phyloP scores from a whole-genome alignment of 2,797 vertebrate genomes.

The Halcyon badia region DNA sequence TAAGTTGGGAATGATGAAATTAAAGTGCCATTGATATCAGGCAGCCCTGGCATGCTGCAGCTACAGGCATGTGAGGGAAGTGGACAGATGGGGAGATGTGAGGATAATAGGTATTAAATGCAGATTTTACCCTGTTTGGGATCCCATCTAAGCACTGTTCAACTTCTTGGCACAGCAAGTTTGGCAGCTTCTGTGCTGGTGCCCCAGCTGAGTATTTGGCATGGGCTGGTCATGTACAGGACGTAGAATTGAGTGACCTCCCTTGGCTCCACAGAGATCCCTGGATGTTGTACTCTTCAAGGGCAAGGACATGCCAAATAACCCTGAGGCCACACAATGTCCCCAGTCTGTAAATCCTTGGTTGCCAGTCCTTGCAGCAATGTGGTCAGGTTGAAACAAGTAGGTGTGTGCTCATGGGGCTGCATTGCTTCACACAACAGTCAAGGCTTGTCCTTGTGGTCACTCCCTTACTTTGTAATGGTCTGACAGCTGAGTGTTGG shows the following conservation, averaged over 20 bases:
- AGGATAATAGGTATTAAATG: conserved; percentile 63
- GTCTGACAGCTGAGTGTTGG: not conserved
- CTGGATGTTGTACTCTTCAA: not conserved
- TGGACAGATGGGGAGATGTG: conserved; percentile 68
- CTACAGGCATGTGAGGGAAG: conserved; percentile 3
- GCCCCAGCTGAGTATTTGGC: not conserved
- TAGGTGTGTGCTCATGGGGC: not conserved
- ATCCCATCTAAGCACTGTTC: not conserved
- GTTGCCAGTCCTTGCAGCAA: not conserved
- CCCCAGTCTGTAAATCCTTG: not conserved
- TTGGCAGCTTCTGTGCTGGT: not conserved
- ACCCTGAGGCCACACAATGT: not conserved
- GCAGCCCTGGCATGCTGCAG: conserved; percentile 1
- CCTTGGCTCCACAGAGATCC: not conserved
- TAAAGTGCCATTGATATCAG: conserved; percentile 65
- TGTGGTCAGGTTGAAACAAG: not conserved
- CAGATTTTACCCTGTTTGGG: conserved; percentile 31
- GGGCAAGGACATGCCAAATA: not conserved
- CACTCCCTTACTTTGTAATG: not conserved
- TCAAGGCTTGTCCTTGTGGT: not conserved
- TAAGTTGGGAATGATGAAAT: conserved; percentile 74
- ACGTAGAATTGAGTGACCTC: not conserved
- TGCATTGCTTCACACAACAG: not conserved
- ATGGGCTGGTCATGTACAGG: not conserved
- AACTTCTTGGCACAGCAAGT: not conserved